These are phyloP conservation scores for Coilia nasus DNA, from an alignment of 2,797 vertebrate genomes.

Conservation along the genomic window DNA sequence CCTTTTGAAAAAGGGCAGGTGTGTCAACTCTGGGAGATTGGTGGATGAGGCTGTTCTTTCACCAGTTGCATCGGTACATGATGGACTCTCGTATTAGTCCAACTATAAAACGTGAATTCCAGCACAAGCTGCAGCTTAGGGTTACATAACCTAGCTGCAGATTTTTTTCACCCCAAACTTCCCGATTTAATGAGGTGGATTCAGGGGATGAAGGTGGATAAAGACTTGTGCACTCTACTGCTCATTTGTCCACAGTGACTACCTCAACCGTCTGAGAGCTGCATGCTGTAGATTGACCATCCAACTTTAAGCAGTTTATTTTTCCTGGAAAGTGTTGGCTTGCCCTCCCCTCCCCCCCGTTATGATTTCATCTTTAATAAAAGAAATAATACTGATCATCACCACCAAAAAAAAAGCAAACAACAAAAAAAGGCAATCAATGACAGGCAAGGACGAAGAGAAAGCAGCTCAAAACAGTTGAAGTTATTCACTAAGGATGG, in stretches of 20 bases:
- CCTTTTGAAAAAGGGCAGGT: neutral
- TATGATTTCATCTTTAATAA: neutral
- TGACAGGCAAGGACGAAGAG: neutral
- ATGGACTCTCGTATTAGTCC: neutral
- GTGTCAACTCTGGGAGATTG: neutral
- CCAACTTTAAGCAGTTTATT: neutral
- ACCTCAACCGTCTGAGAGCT: neutral
- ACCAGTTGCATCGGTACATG: neutral
- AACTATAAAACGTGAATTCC: neutral
- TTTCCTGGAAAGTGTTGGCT: neutral
- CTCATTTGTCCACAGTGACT: neutral
- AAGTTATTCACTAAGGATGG: neutral
- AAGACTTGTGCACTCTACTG: neutral
- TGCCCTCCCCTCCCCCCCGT: neutral
- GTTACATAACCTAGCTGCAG: constrained; percentile 8
- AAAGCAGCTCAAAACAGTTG: neutral
- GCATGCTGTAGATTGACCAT: neutral
- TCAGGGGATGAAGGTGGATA: neutral
- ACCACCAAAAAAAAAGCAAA: neutral
- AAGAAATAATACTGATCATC: neutral
- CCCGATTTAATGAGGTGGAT: constrained; percentile 2
- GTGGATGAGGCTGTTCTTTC: neutral
- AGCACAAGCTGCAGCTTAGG: neutral
- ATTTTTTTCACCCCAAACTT: neutral
- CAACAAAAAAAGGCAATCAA: neutral